Evolutionary conservation across 2,113 vertebrate species (phyloP), one percentile per base, ranked within the genome.

Genomic region (Conger conger): DNA sequence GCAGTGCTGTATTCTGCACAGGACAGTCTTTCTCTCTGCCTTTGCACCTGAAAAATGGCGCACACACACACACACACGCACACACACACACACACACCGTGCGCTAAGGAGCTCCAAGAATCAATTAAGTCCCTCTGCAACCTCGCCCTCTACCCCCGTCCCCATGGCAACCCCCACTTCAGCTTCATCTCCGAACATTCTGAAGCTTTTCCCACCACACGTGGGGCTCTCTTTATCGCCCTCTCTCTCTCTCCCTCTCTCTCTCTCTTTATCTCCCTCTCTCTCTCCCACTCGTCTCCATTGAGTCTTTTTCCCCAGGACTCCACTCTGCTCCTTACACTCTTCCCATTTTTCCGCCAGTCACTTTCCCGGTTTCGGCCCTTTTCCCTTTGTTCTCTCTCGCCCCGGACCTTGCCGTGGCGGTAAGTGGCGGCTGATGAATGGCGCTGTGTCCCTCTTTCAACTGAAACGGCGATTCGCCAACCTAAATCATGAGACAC

Each of bases 111-210:
- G 36, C 76, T 42, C 1, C 27, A 87, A 89, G 86, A 84, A 40
- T 90, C 83, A 78, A 88, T 90, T 87, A 78, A 84, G 85, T 37
- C 33, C 84, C 33, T 60, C 36, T 84, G 83, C 84, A 33, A 83
- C 50, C 88, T 50, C 86, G 84, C 82, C 81, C 76, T 86, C 73
- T 54, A 68, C 88, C 88, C 87, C 85, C 86, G 88, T 92, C 50
- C 35, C 90, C 90, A 90, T 90, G 87, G 91, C 84, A 92, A 89
- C 86, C 88, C 87, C 76, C 82, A 84, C 83, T 90, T 80, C 35
- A 89, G 85, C 86, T 81, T 81, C 84, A 86, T 89, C 86, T 84
- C 76, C 87, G 89, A n/a, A 83, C 86, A 85, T 88, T 88, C 89
- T 87, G 36, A 30, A 84, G 78, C 91, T 90, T 82, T 50, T 37